Evolutionary conservation across 2,888 invertebrate species (phyloP), one percentile per base, ranked within the genome.

Genomic region (Papilio demoleus): DNA sequence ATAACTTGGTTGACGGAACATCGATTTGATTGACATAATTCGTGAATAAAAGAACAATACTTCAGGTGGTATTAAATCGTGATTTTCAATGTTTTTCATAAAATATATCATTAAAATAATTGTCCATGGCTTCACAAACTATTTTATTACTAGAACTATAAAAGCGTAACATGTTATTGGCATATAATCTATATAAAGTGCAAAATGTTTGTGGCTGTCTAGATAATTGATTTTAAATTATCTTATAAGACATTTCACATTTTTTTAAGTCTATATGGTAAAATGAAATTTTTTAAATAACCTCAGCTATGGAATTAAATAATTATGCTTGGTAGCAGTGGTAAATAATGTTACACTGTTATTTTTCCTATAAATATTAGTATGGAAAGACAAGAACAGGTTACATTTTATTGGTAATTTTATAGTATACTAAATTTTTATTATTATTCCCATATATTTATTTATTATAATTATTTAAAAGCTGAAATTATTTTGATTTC

Each of bases 1-100:
- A 31, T 56, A 27, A 27, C 6, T 53, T 31, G 9, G 9, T 17
- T 56, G 31, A 31, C 53, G 17, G 53, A 31, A 56, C 17, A 56
- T 56, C n/a, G 53, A 31, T 31, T 56, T 56, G 53, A 56, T 27
- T 53, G 27, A n/a, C 53, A 53, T 53, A 53, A n/a, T 31, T 53
- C 17, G n/a, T n/a, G 17, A 31, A 31, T n/a, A 56, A 31, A 17
- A 56, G 53, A 56, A 53, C 53, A 53, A 53, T 53, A 14, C 27
- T 27, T 53, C 8, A 4, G 24, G 27, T 56, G 27, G 27, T 31
- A n/a, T 56, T 31, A 56, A 56, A 56, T 17, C 53, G 17, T 17
- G 31, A 6, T 56, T 56, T 9, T 56, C 31, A 56, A 56, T 17
- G 53, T 27, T 31, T 31, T 17, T 56, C n/a, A 17, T 17, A 8